These are phyloP conservation scores for Onthophagus sagittarius DNA, from an alignment of 2,888 invertebrate species.

Conservation along the genomic window DNA sequence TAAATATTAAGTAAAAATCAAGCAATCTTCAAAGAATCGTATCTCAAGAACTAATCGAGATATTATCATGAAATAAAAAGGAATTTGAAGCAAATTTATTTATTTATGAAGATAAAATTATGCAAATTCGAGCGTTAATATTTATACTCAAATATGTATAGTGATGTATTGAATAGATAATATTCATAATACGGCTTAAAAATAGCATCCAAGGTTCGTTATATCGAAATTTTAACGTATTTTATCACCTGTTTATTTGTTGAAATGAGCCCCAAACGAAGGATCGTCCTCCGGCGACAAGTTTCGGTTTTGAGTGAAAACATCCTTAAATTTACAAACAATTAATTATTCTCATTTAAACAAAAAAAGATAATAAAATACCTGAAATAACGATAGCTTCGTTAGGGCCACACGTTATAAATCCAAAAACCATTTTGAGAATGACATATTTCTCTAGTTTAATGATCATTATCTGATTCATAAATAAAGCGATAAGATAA, in stretches of 20 bases:
- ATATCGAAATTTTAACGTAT: too few relatives aligned
- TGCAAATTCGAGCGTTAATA: too few relatives aligned
- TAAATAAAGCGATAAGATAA: not conserved
- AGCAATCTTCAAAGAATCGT: too few relatives aligned
- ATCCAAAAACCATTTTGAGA: conserved; percentile 51
- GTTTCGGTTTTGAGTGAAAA: conserved; percentile 80
- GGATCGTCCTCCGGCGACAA: conserved; percentile 88
- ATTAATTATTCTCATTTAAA: not conserved
- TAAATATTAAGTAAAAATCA: too few relatives aligned
- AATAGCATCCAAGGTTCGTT: too few relatives aligned
- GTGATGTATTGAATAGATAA: too few relatives aligned
- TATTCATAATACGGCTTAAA: not conserved
- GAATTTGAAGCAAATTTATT: too few relatives aligned
- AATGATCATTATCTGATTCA: not conserved
- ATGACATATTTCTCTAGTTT: not conserved
- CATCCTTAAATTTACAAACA: conserved; percentile 50
- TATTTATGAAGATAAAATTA: too few relatives aligned
- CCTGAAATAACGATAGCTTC: conserved; percentile 88
- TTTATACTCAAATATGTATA: too few relatives aligned
- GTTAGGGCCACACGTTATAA: conserved; percentile 86
- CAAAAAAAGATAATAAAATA: conserved; percentile 37
- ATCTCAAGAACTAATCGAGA: too few relatives aligned
- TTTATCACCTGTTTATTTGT: conserved; percentile 48
- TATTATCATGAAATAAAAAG: too few relatives aligned
- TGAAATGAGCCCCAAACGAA: conserved; percentile 65